phyloP scores from a whole-genome alignment of 2,888 invertebrate genomes.

The Eledona agricola region DNA sequence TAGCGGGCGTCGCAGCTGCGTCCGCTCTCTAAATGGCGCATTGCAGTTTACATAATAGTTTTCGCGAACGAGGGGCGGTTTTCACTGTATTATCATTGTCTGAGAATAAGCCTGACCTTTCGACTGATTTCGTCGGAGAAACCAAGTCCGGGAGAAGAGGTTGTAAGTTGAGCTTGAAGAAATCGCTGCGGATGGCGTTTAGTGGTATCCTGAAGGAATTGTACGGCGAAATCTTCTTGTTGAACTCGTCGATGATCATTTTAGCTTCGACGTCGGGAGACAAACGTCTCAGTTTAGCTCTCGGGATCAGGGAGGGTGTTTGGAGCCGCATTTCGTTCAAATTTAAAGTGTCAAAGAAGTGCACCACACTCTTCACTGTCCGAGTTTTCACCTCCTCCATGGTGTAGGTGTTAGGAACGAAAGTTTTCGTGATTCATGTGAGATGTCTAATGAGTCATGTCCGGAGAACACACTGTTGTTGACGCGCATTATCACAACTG shows the following conservation, averaged over 20 bases:
- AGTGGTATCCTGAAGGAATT: constrained; percentile 45
- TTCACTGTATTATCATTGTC: too few relatives aligned
- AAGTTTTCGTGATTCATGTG: constrained; percentile 18
- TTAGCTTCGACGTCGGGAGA: constrained; percentile 48
- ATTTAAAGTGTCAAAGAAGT: constrained; percentile 35
- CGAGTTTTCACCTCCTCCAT: constrained; percentile 29
- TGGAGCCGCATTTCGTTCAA: neutral
- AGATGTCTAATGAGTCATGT: too few relatives aligned
- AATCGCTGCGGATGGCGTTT: constrained; percentile 46
- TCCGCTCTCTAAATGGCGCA: constrained; percentile 45
- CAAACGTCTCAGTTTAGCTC: constrained; percentile 29
- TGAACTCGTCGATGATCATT: constrained; percentile 45
- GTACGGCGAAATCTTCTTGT: constrained; percentile 46
- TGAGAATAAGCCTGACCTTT: too few relatives aligned
- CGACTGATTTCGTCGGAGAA: constrained; percentile 17
- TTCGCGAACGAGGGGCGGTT: too few relatives aligned
- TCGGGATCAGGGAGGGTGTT: constrained; percentile 6
- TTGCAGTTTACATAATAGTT: constrained; percentile 44
- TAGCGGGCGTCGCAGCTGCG: constrained; percentile 48
- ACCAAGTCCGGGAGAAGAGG: constrained; percentile 36
- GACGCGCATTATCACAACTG: constrained; percentile 22
- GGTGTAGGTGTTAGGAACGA: constrained; percentile 1
- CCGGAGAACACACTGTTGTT: constrained; percentile 2
- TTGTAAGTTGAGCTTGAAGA: constrained; percentile 43
- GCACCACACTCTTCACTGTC: constrained; percentile 34